Conservation (phyloP, 2,888 invertebrate species). For the Acanthosepion lycidas region DNA sequence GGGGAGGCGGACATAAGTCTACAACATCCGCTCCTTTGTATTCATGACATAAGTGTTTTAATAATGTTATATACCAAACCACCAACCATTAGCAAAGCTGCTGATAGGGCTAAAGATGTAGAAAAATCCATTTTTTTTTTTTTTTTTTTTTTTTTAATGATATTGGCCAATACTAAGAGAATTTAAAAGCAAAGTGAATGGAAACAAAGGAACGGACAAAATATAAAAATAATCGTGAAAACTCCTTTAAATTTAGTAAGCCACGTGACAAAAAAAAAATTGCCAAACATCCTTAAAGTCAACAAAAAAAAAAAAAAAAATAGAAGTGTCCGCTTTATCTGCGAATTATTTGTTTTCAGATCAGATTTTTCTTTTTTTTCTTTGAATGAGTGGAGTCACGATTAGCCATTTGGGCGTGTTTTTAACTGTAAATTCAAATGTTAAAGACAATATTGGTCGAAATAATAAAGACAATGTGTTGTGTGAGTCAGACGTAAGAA, state of each 20-base stretch:
- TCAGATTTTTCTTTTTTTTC: not conserved
- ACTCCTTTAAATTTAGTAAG: not conserved
- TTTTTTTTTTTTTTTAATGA: not conserved
- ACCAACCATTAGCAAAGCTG: not conserved
- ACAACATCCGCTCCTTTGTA: slow-evolving; percentile 23
- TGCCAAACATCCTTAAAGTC: not conserved
- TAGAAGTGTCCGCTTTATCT: not conserved
- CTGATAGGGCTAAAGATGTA: not conserved
- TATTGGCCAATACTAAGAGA: not conserved
- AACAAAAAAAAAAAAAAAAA: not conserved
- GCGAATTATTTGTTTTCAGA: not conserved
- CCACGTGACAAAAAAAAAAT: not conserved
- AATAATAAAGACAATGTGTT: no score
- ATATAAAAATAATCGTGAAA: not conserved
- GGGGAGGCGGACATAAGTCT: not conserved
- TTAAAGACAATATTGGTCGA: not conserved
- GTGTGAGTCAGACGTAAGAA: no score
- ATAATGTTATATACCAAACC: not conserved
- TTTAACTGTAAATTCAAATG: not conserved
- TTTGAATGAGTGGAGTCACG: not conserved
- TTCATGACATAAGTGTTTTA: not conserved
- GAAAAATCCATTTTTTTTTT: not conserved
- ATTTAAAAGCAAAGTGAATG: not conserved
- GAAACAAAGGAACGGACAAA: not conserved
- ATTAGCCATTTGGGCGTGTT: not conserved